Base-by-base conservation (phyloP, 2,797 vertebrate genomes). In the Sparidentex hasta region DNA sequence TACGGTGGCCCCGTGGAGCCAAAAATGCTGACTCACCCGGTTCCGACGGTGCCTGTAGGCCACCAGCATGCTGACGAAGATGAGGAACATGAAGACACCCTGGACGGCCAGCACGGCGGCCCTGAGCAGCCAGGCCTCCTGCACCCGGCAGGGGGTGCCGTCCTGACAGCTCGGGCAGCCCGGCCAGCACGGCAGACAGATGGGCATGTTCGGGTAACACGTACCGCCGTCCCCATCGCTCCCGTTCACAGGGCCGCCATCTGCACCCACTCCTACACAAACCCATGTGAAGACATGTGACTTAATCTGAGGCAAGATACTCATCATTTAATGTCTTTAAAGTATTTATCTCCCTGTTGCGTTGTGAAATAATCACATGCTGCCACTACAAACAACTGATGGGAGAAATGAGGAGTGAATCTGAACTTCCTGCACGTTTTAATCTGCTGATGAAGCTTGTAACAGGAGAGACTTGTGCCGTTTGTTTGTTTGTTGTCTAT, bases 41-140 rank as follows among this genome's bases (percentile, higher is more conserved):
- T 92, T 97, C 14, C 84, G 87, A 8, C 96, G 95, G 85, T 95
- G 96, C 78, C 91, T 94, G 91, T 99, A 98, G 80, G 96, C 95
- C 51, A 94, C 61, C 78, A 97, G 89, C 98, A 99, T 99, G 93
- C 96, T 96, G 93, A 98, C 88, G 72, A 99, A 97, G 89, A 99
- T 90, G 0, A 97, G 95, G 65, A 96, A 57, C 97, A 98, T 97
- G 92, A 97, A 98, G 93, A 95, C 90, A 1, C 96, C 94, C 91
- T 99, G 98, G 66, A 96, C 88, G 11, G 94, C 87, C 71, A 99
- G 82, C 57, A 99, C 89, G 0, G 88, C 91, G 0, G 94, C 90
- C 78, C 98, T 89, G 66, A 99, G 93, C 0, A 79, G 91, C 90
- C 71, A 85, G 82, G 96, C 95, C 93, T 97, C 96, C 89, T 97